Evolutionary conservation across 2,113 vertebrate genomes (phyloP), one percentile per base, ranked within the genome.

Genomic region (Symphodus melops): DNA sequence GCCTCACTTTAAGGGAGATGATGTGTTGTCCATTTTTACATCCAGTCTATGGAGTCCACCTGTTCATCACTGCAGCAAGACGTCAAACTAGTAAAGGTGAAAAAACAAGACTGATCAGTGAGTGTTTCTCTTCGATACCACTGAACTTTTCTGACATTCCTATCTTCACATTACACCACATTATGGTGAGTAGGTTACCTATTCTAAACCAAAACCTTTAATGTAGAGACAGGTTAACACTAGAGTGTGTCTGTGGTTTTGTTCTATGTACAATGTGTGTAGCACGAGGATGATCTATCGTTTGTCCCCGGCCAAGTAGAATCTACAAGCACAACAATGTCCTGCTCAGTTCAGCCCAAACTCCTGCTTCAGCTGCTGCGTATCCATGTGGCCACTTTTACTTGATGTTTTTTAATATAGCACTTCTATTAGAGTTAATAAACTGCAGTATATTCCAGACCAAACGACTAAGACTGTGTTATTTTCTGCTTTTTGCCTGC

Each of bases 351-450:
- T 82, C 36, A 68, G 66, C 69, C 76, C 76, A 73, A 63, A 79
- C 72, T 78, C 68, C 79, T 86, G 91, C 90, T 92, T 92, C 87
- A 91, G 90, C 89, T 93, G 91, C 92, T 91, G 84, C 91, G 85
- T 90, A 88, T 63, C 87, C 65, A 82, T 53, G 81, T 86, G 75
- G 60, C 66, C 79, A 78, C 93, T 93, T 93, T 78, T 89, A 90
- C 85, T 91, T 54, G 79, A 73, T 93, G 88, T 87, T 93, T 94
- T 92, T 90, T 81, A 90, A 66, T 82, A 89, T 71, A 72, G 68
- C 65, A 87, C 81, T 71, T 88, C 56, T 46, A 79, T 85, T 90
- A 90, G 80, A 89, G 73, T 70, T 57, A 90, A 93, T 91, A 93
- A 94, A 94, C 63, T 59, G 64, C 58, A 85, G 10, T 90, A 88